A percentile compares a stretch with the other conserved stretches of the same genome.
phyloP scores from a whole-genome alignment of 53 echinoderm and acorn worm genomes.

The Apostichopus leukothele region DNA sequence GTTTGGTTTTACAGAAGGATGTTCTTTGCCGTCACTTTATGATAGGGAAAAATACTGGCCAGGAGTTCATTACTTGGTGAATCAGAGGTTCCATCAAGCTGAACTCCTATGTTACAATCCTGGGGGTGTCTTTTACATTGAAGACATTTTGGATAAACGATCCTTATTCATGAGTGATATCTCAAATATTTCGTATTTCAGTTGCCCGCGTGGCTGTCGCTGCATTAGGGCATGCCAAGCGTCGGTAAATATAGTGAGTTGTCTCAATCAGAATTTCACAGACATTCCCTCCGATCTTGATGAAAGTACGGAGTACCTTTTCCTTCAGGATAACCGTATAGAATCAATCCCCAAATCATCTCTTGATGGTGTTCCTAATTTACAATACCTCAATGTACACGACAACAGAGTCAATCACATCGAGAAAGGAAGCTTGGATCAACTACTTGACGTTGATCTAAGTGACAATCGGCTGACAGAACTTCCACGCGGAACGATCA shows the following conservation, averaged over 20 bases:
- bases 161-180: neutral
- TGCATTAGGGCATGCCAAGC: neutral
- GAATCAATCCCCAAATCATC: neutral
- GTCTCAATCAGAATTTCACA: neutral
- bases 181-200: neutral
- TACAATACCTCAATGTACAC: neutral
- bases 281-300: neutral
- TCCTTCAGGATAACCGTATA: neutral
- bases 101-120: constrained; percentile 1
- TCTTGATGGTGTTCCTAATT: neutral
- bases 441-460: neutral
- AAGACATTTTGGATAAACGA: neutral
- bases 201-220: constrained; percentile 10
- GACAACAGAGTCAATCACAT: constrained; percentile 1
- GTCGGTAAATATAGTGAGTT: neutral
- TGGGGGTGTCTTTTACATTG: neutral
- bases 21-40: neutral
- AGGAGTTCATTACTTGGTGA: constrained; percentile 1
- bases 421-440: neutral
- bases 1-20: neutral
- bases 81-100: constrained; percentile 14
- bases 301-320: neutral
- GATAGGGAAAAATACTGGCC: neutral
- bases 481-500: neutral
- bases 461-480: neutral